Evolutionary conservation across 2,113 vertebrate species (phyloP).

Genomic region (Lynx canadensis): DNA sequence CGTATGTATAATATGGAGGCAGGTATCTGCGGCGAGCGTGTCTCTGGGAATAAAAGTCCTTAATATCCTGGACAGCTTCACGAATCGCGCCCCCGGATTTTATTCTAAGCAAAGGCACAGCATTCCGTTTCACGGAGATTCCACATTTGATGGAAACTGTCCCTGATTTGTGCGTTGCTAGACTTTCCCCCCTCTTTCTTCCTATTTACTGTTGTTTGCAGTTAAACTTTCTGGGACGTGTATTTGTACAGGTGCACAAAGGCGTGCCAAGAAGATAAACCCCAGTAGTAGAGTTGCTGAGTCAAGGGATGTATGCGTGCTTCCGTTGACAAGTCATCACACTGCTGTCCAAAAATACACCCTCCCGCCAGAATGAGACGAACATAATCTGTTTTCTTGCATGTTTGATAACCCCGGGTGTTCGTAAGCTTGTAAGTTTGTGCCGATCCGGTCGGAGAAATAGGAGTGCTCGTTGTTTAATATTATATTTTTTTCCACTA

Average conservation of each 20-base stretch:
- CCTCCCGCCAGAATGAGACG: background rate
- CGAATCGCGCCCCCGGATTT: background rate
- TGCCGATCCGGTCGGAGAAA: background rate
- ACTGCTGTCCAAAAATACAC: background rate
- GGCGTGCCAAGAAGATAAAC: background rate
- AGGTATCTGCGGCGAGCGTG: no score
- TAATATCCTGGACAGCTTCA: background rate
- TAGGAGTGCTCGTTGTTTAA: background rate
- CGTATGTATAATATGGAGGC: background rate
- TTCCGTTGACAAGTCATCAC: background rate
- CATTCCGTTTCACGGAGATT: background rate
- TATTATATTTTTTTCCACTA: background rate
- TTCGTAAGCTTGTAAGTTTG: background rate
- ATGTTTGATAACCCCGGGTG: background rate
- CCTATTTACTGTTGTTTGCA: background rate
- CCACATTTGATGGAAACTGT: constrained; percentile 29
- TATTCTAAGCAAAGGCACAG: background rate
- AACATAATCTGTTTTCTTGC: background rate
- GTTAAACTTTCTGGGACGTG: background rate
- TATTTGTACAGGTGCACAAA: background rate
- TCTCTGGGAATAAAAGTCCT: background rate
- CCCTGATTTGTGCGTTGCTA: background rate
- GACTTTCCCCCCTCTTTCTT: background rate
- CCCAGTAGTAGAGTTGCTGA: background rate
- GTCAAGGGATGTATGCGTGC: background rate